Percentiles rank a stretch among this genome's conserved stretches.
phyloP scores from a whole-genome alignment of 1,140 invertebrate species.

The Orius insidiosus region DNA sequence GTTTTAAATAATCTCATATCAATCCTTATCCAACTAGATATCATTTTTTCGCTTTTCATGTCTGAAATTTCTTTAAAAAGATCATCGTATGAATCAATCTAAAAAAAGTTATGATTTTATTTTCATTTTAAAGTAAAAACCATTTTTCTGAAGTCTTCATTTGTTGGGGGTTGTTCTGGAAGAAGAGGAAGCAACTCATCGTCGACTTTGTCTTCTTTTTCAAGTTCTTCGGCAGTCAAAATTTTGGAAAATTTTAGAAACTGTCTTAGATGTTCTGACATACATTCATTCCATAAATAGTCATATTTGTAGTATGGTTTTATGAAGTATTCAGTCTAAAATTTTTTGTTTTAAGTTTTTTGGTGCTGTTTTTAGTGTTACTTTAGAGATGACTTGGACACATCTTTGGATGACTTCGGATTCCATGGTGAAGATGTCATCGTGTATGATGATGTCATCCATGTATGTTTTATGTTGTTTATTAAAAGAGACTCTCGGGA shows the following conservation, averaged over 20 bases:
- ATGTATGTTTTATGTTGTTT: slow-evolving; percentile 14
- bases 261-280: slow-evolving; percentile 38
- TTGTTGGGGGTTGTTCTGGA: slow-evolving; percentile 31
- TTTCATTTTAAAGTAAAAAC: slow-evolving; percentile 19
- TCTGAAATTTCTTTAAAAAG: slow-evolving; percentile 36
- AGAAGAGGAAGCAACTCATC: slow-evolving; percentile 25
- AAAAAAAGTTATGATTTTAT: slow-evolving; percentile 9
- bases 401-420: no score
- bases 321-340: slow-evolving; percentile 19
- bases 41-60: slow-evolving; percentile 29
- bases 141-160: slow-evolving; percentile 40
- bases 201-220: slow-evolving; percentile 25
- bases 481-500: slow-evolving; percentile 17
- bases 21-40: slow-evolving; percentile 55
- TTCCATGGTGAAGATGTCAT: no score
- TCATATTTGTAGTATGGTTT: slow-evolving; percentile 25
- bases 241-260: slow-evolving; percentile 45
- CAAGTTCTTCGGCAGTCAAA: slow-evolving; percentile 36
- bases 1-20: slow-evolving; percentile 56
- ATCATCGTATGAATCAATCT: slow-evolving; percentile 42
- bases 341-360: neutral
- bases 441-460: neutral
- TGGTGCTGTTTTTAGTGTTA: no score
- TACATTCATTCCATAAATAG: slow-evolving; percentile 48
- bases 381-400: no score